These are phyloP conservation scores for Diabrotica balteata DNA, from an alignment of 2,888 invertebrate species.

Conservation along the genomic window DNA sequence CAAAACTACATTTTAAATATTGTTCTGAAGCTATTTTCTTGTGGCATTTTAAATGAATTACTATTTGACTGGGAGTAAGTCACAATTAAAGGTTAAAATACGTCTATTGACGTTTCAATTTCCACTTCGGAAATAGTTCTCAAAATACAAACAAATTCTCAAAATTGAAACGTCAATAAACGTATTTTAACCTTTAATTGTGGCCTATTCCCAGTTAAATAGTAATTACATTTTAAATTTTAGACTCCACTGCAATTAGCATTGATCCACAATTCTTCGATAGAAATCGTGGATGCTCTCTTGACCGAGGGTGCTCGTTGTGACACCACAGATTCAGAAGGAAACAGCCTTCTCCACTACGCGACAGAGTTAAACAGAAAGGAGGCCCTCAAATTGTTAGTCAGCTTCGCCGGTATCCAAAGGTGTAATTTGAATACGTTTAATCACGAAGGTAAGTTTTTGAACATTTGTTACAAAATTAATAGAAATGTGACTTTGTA, in stretches of 20 bases:
- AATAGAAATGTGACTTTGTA: background rate
- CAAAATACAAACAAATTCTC: too few relatives aligned
- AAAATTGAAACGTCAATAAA: too few relatives aligned
- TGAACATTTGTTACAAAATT: too few relatives aligned
- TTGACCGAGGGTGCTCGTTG: slow-evolving; percentile 60
- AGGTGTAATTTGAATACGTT: slow-evolving; percentile 48
- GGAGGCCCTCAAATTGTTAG: slow-evolving; percentile 45
- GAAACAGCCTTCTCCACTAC: slow-evolving; percentile 60
- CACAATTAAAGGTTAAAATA: too few relatives aligned
- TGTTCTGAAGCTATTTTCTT: too few relatives aligned
- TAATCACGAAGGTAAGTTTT: slow-evolving; percentile 50
- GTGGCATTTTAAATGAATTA: too few relatives aligned
- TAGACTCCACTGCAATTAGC: slow-evolving; percentile 64
- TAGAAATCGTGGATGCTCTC: slow-evolving; percentile 53
- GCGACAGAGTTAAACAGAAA: slow-evolving; percentile 56
- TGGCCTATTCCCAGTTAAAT: too few relatives aligned
- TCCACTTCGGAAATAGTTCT: too few relatives aligned
- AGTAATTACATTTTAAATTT: slow-evolving; percentile 36
- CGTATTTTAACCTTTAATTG: too few relatives aligned
- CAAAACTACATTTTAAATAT: slow-evolving; percentile 26
- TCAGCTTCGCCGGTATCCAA: slow-evolving; percentile 43
- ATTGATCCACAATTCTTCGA: slow-evolving; percentile 49
- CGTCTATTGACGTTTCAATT: too few relatives aligned
- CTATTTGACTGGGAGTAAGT: too few relatives aligned
- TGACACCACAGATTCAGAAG: slow-evolving; percentile 55